Percentiles rank a stretch among this genome's conserved stretches.
Evolutionary conservation across 2,113 vertebrate genomes (phyloP).

Genomic region (Rattus rattus): DNA sequence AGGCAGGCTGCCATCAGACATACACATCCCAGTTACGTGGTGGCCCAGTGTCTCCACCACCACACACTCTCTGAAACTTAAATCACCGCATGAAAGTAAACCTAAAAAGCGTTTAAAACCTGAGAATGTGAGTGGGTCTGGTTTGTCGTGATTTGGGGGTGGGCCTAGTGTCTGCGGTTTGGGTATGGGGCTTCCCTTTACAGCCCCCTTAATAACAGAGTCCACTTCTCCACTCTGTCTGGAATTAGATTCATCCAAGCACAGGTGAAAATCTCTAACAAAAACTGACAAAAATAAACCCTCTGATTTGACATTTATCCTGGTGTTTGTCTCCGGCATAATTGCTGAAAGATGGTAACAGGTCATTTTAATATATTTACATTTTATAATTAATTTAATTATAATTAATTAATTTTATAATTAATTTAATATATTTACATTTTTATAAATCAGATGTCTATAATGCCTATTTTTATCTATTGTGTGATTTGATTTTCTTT

Average conservation of each 20-base stretch:
- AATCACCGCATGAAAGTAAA: neutral
- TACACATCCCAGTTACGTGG: too few relatives aligned
- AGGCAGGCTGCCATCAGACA: too few relatives aligned
- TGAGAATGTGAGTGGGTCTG: neutral
- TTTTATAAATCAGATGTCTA: neutral
- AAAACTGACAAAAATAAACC: slow-evolving; percentile 55
- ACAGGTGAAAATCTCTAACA: slow-evolving; percentile 39
- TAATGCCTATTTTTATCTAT: slow-evolving; percentile 10
- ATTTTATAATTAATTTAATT: too few relatives aligned
- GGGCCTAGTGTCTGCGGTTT: neutral
- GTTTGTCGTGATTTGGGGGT: neutral
- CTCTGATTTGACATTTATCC: slow-evolving; percentile 34
- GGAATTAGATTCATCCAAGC: neutral
- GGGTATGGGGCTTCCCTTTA: too few relatives aligned
- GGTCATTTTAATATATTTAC: slow-evolving; percentile 16
- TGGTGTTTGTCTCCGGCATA: slow-evolving; percentile 13
- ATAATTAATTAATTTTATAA: too few relatives aligned
- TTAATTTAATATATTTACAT: neutral
- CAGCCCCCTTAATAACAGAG: neutral
- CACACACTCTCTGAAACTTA: too few relatives aligned
- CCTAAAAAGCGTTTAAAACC: neutral
- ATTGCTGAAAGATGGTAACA: slow-evolving; percentile 42
- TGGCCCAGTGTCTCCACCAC: too few relatives aligned
- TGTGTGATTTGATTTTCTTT: neutral
- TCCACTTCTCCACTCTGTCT: neutral